phyloP scores from a whole-genome alignment of 2,888 invertebrate genomes.

The Scaptomyza flava region DNA sequence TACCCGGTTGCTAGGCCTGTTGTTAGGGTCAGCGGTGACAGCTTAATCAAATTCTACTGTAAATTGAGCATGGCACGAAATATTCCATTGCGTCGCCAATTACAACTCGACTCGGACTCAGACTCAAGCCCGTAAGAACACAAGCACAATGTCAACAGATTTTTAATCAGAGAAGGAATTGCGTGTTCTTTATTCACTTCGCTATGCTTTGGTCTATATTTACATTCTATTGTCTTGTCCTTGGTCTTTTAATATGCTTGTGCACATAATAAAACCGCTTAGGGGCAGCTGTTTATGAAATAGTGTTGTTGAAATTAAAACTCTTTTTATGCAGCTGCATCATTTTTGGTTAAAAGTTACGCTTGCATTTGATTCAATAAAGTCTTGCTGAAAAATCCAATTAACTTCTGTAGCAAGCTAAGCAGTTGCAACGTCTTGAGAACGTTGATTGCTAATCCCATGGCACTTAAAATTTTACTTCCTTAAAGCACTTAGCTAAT shows the following conservation, averaged over 20 bases:
- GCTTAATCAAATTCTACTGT: conserved; percentile 40
- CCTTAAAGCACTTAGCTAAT: conserved; percentile 14
- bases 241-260: neutral
- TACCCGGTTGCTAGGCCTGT: neutral
- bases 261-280: neutral
- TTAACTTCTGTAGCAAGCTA: conserved; percentile 11
- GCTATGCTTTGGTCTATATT: neutral
- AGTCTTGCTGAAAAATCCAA: neutral
- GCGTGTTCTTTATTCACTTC: neutral
- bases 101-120: neutral
- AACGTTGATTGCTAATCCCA: conserved; percentile 2
- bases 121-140: neutral
- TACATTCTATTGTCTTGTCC: conserved; percentile 25
- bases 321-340: conserved; percentile 1
- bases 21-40: conserved; percentile 3
- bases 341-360: neutral
- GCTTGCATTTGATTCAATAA: conserved; percentile 5
- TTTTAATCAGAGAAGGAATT: conserved; percentile 37
- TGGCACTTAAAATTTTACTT: conserved; percentile 8
- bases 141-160: conserved; percentile 52
- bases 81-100: conserved; percentile 16
- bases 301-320: neutral
- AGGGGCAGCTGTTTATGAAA: neutral
- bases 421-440: neutral
- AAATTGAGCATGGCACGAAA: conserved; percentile 38